These are phyloP conservation scores for Helicoverpa armigera DNA, from an alignment of 1,140 invertebrate species.

Conservation along the genomic window DNA sequence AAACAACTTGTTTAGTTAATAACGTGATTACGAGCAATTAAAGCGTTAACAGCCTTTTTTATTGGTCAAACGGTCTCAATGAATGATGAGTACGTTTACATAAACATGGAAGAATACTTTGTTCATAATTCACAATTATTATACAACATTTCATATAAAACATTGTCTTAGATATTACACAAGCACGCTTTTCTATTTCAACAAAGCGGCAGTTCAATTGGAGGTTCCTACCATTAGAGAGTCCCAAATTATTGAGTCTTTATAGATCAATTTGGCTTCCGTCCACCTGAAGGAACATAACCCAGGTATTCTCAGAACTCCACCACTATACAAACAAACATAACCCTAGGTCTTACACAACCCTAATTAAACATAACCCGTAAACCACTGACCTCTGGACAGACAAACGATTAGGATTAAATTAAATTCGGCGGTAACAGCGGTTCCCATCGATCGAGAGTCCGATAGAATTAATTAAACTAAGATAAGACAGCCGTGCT, in stretches of 20 bases:
- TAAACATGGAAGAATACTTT: slow-evolving; percentile 11
- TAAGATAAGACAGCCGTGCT: slow-evolving; percentile 52
- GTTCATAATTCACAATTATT: not conserved
- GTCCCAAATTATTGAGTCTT: too few relatives aligned
- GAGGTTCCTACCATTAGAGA: too few relatives aligned
- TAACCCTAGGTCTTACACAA: too few relatives aligned
- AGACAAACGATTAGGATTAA: slow-evolving; percentile 1
- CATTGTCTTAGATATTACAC: not conserved
- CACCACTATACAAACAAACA: too few relatives aligned
- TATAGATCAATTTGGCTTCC: too few relatives aligned
- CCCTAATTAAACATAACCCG: not conserved
- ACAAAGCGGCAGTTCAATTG: too few relatives aligned
- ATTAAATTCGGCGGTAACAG: slow-evolving; percentile 16
- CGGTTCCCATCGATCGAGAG: slow-evolving; percentile 11
- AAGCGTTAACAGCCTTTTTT: slow-evolving; percentile 41
- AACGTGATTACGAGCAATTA: slow-evolving; percentile 44
- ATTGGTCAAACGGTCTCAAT: slow-evolving; percentile 26
- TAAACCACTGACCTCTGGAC: not conserved
- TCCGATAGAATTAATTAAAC: slow-evolving; percentile 54
- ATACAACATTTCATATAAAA: too few relatives aligned
- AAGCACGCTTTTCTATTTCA: too few relatives aligned
- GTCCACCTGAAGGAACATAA: too few relatives aligned
- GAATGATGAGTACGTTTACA: slow-evolving; percentile 22
- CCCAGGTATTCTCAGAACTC: too few relatives aligned
- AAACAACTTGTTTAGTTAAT: slow-evolving; percentile 41